Base-by-base conservation (phyloP, 2,113 vertebrate species). In the Cephalopterus ornatus region DNA sequence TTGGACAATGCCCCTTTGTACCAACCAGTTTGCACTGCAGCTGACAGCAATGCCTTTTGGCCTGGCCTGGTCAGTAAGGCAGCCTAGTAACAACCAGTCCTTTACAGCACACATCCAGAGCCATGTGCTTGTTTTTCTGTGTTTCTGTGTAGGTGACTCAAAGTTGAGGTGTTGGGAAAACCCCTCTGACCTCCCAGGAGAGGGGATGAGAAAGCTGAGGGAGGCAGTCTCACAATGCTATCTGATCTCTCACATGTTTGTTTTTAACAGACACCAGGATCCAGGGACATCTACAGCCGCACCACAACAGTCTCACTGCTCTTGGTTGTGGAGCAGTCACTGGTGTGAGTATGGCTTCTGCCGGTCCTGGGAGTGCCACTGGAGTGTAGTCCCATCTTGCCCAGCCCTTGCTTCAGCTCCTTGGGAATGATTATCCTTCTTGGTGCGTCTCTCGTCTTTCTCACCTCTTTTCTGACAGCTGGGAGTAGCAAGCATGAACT, bases 21-120 rank as follows among this genome's bases (percentile, higher is more conserved):
- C 15, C 11, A 2, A 2, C 0, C 2, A 62, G 4, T 22, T 53
- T 42, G 26, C 28, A 42, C 32, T 24, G 11, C 24, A 79, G 39
- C 27, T 59, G 56, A 49, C 70, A 65, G 16, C 19, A 11, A 12
- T 14, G 42, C 5, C 6, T 77, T 77, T 50, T 47, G 42, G 33
- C 26, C 65, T 58, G 52, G 9, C 9, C 19, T n/a, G 20, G 30
- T 2, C 39, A 42, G 6, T 19, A 56, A 62, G 22, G 26, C 28
- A 33, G 26, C 33, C 47, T 62, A 2, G 2, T 0, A 3, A 39
- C 30, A 53, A 11, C 9, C 37, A 71, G 23, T 15, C 18, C 6
- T 30, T 58, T 63, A 26, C 41, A 44, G 62, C 19, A 28, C 12
- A 39, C 0, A 6, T 15, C 28, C 35, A 18, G 70, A 10, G 20